Evolutionary conservation across 2,113 vertebrate species (phyloP), one percentile per base, ranked within the genome.

Genomic region (Butorides virescens): DNA sequence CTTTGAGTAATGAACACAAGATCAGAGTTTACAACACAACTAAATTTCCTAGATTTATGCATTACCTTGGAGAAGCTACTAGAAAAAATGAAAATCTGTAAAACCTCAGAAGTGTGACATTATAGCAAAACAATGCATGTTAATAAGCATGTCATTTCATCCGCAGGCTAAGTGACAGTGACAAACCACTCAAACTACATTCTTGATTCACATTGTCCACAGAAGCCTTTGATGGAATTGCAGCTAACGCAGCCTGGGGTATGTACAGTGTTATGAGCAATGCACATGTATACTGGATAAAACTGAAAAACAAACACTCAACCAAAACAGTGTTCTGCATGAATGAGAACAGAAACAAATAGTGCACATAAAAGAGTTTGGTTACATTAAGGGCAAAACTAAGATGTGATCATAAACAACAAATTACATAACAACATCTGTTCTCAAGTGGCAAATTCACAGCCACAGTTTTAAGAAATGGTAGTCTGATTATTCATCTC

Each of bases 81-180:
- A 30, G 39, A 67, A 74, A 21, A 84, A 90, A 56, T 22, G 1
- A 44, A 74, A 67, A 27, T 27, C 18, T 56, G n/a, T 42, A 81
- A 81, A 68, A 70, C 9, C 85, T 74, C 61, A 86, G 49, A 42
- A 91, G 52, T 58, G 29, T 53, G 86, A 92, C 46, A 91, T 34
- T 92, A 53, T 42, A 97, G 89, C 46, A 92, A 47, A 90, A 76
- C 13, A 84, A 96, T 88, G 61, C 71, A 94, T 93, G 93, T 96
- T 96, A 92, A 97, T 90, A 86, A 96, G 91, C 87, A 95, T 96
- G 95, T 90, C 65, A 95, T 96, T 97, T 96, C 90, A 95, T 81
- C 94, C 93, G 86, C 94, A 92, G 88, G 94, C 94, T 95, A 85
- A 95, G 67, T 93, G 73, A 96, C 86, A 89, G 75, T 30, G 71